phyloP scores from a whole-genome alignment of 2,797 vertebrate species.

The Fistularia commersonii region DNA sequence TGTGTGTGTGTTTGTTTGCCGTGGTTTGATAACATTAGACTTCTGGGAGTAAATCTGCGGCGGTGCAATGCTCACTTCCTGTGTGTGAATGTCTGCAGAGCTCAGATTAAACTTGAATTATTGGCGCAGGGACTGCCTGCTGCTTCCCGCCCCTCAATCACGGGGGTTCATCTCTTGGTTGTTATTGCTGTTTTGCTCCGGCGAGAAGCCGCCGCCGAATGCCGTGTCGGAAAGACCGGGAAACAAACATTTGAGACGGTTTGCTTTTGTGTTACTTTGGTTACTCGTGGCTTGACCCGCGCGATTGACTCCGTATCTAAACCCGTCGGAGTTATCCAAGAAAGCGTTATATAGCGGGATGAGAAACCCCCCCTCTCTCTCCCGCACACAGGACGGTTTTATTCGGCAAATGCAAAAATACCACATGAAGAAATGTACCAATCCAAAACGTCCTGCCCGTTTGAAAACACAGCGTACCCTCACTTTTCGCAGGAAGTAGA shows the following conservation, averaged over 20 bases:
- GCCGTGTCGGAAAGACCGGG: conserved; percentile 9
- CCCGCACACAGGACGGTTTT: no score
- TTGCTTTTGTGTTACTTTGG: no score
- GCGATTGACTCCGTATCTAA: no score
- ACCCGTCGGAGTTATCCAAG: no score
- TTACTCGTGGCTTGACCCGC: no score
- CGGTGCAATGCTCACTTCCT: conserved; percentile 23
- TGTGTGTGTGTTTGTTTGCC: conserved; percentile 30
- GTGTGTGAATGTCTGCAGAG: conserved; percentile 50
- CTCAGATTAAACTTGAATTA: conserved; percentile 71
- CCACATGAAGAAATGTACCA: no score
- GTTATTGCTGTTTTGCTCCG: conserved; percentile 30
- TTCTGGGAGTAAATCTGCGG: conserved; percentile 47
- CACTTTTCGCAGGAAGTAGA: no score
- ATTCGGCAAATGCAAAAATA: no score
- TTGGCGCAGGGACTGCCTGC: conserved; percentile 44
- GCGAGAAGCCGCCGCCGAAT: conserved; percentile 18
- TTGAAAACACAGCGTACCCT: no score
- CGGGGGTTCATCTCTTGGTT: conserved; percentile 45
- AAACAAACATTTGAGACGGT: conserved; percentile 19
- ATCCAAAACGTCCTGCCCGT: no score
- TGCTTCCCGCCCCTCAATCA: conserved; percentile 55
- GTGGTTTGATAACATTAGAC: conserved; percentile 56
- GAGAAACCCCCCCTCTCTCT: no score
- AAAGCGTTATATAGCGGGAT: no score